phyloP scores from a whole-genome alignment of 64 coral and sea anemone genomes.

The Stichodactyla helianthus region DNA sequence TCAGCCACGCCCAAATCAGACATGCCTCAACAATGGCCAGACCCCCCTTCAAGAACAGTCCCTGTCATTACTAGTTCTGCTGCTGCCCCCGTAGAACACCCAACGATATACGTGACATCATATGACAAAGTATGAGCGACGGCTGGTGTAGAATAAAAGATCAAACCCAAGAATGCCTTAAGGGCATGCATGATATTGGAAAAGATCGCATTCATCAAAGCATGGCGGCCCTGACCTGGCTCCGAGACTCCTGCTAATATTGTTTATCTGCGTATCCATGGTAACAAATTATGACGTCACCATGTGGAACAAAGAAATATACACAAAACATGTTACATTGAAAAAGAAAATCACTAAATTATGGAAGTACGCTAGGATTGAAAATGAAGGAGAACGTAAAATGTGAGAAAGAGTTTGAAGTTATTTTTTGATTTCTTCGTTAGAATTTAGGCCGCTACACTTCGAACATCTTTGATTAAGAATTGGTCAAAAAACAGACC shows the following conservation, averaged over 20 bases:
- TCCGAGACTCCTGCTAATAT: neutral
- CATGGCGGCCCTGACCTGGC: neutral
- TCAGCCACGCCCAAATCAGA: slow-evolving; percentile 24
- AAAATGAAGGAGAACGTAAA: neutral
- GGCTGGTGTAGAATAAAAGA: neutral
- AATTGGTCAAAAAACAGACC: neutral
- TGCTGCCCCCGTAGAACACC: neutral
- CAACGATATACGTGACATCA: slow-evolving; percentile 1
- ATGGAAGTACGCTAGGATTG: neutral
- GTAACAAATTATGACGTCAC: neutral
- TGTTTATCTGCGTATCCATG: neutral
- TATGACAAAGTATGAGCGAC: slow-evolving; percentile 34
- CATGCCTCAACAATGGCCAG: slow-evolving; percentile 23
- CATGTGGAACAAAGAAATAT: neutral
- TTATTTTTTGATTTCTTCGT: too few relatives aligned
- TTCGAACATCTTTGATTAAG: too few relatives aligned
- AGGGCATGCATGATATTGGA: neutral
- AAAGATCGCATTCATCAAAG: neutral
- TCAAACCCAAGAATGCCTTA: neutral
- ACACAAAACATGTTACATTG: neutral
- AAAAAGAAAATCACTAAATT: neutral
- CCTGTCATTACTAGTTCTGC: neutral
- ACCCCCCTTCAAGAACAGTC: neutral
- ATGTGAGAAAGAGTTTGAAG: neutral
- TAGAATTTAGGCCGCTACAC: too few relatives aligned